Percentiles rank a stretch among this genome's conserved stretches.
Conservation (phyloP, 1,140 invertebrate genomes). For the Wasmannia auropunctata region DNA sequence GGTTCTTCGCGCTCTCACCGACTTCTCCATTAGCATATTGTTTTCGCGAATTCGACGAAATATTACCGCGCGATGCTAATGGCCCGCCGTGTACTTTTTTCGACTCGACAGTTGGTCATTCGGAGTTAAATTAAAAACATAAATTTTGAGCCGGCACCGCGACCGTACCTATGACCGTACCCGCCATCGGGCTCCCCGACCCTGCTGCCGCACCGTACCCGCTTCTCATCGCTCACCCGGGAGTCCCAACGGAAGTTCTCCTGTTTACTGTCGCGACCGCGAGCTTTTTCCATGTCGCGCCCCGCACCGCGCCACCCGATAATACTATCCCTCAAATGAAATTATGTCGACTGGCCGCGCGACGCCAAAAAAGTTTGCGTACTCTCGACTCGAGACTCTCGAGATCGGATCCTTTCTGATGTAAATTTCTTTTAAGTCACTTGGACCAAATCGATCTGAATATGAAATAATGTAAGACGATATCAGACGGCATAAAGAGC, state of each 20-base stretch:
- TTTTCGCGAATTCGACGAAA: slow-evolving; percentile 84
- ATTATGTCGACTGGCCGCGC: slow-evolving; percentile 31
- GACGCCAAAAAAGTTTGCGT: slow-evolving; percentile 38
- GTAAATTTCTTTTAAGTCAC: background rate
- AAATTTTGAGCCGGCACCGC: slow-evolving; percentile 79
- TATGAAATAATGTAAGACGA: background rate
- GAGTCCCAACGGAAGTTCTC: slow-evolving; percentile 72
- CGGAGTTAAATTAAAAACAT: slow-evolving; percentile 85
- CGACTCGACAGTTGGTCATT: slow-evolving; percentile 83
- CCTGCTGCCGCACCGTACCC: slow-evolving; percentile 57
- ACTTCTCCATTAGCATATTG: slow-evolving; percentile 84
- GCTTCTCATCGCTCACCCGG: slow-evolving; percentile 70
- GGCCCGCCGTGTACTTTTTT: slow-evolving; percentile 76
- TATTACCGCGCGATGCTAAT: slow-evolving; percentile 83
- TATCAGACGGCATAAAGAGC: background rate
- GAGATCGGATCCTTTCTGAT: slow-evolving; percentile 2
- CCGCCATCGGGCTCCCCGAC: slow-evolving; percentile 43
- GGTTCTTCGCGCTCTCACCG: slow-evolving; percentile 63
- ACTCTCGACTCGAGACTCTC: slow-evolving; percentile 6
- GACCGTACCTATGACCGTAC: slow-evolving; percentile 42
- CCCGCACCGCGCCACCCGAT: slow-evolving; percentile 18
- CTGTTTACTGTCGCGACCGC: slow-evolving; percentile 68
- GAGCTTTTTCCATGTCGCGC: slow-evolving; percentile 59
- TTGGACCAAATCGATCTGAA: background rate
- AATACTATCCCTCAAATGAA: slow-evolving; percentile 46